Conservation (phyloP, 2,113 vertebrate genomes). For the Cebus imitator region DNA sequence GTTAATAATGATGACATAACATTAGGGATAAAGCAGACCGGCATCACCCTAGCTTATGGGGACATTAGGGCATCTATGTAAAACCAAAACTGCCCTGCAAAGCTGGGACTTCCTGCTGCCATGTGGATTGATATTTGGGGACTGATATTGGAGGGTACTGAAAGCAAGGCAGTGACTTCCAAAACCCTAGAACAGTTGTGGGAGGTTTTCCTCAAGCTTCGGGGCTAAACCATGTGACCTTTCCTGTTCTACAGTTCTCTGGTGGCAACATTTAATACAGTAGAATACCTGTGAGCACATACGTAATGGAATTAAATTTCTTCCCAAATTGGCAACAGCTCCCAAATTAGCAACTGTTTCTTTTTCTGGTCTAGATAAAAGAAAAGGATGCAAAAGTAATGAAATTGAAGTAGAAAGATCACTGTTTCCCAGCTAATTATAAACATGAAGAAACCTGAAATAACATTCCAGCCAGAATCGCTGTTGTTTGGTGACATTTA, state of each 20-base stretch:
- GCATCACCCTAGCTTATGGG: neutral
- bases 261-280: neutral
- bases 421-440: neutral
- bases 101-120: neutral
- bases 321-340: neutral
- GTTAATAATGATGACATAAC: neutral
- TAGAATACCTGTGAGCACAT: neutral
- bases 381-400: neutral
- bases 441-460: neutral
- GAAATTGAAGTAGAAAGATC: neutral
- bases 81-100: neutral
- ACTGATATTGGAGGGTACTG: neutral
- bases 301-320: neutral
- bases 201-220: neutral
- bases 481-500: neutral
- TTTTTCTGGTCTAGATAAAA: slow-evolving; percentile 16
- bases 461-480: neutral
- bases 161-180: neutral
- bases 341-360: neutral
- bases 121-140: neutral
- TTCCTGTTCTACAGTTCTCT: neutral
- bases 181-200: neutral
- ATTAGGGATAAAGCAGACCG: neutral
- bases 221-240: neutral
- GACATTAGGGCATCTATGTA: neutral